Evolutionary conservation across 2,888 invertebrate species (phyloP).

Genomic region (Biston betularia): DNA sequence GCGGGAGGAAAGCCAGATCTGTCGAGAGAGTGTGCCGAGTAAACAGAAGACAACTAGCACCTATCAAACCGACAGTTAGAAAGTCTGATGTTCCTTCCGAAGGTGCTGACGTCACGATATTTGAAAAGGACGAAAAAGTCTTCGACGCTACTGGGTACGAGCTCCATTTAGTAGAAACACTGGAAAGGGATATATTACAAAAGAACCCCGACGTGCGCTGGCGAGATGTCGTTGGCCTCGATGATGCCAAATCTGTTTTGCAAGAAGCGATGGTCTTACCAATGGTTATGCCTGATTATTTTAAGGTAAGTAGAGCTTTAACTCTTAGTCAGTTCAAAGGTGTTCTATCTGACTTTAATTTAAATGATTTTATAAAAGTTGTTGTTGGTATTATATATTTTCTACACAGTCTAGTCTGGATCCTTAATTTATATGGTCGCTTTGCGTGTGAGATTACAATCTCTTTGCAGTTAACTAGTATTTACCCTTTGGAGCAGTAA

Average conservation of each 20-base stretch:
- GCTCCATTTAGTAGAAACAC: slow-evolving; percentile 91
- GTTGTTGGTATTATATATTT: not conserved
- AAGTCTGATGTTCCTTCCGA: slow-evolving; percentile 71
- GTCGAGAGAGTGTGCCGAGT: slow-evolving; percentile 75
- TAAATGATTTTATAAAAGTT: not conserved
- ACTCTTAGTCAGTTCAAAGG: slow-evolving; percentile 4
- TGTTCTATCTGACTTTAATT: slow-evolving; percentile 27
- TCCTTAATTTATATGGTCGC: slow-evolving; percentile 62
- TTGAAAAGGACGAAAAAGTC: slow-evolving; percentile 78
- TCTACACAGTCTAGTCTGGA: slow-evolving; percentile 36
- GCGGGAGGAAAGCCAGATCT: slow-evolving; percentile 75
- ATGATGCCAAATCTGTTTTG: slow-evolving; percentile 91
- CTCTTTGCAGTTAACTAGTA: slow-evolving; percentile 45
- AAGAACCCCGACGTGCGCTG: slow-evolving; percentile 93
- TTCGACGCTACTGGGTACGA: slow-evolving; percentile 91
- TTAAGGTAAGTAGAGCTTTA: slow-evolving; percentile 84
- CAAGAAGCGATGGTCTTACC: slow-evolving; percentile 96
- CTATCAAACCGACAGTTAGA: slow-evolving; percentile 70
- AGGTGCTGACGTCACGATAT: slow-evolving; percentile 66
- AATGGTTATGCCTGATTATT: slow-evolving; percentile 95
- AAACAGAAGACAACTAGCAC: slow-evolving; percentile 63
- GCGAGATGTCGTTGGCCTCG: slow-evolving; percentile 91
- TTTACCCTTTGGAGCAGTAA: slow-evolving; percentile 51
- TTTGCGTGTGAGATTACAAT: slow-evolving; percentile 70
- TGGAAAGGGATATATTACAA: slow-evolving; percentile 94